A percentile compares a stretch with the other conserved stretches of the same genome.
These are phyloP conservation scores for Chorisops tibialis DNA, from an alignment of 2,888 invertebrate genomes.

Conservation along the genomic window DNA sequence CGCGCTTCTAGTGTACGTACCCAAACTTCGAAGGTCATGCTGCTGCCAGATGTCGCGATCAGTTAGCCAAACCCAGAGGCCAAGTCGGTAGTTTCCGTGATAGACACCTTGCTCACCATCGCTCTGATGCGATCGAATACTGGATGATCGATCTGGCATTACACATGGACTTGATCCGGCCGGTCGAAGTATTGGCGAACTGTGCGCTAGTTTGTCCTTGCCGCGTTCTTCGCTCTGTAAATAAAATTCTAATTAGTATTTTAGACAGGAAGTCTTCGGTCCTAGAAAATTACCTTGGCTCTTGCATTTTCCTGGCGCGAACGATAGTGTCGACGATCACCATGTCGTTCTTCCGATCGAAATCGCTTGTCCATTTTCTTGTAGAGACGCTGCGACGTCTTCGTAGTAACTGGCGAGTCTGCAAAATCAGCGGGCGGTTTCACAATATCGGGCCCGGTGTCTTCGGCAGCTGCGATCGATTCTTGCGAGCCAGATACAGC, in stretches of 20 bases:
- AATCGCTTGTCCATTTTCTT: slow-evolving; percentile 76
- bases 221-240: slow-evolving; percentile 66
- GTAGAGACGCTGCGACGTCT: slow-evolving; percentile 58
- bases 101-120: slow-evolving; percentile 62
- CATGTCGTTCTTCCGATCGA: slow-evolving; percentile 71
- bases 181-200: slow-evolving; percentile 65
- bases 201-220: slow-evolving; percentile 67
- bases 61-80: slow-evolving; percentile 73
- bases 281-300: slow-evolving; percentile 62
- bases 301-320: slow-evolving; percentile 67
- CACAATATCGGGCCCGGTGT: slow-evolving; percentile 64
- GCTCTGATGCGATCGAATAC: slow-evolving; percentile 30
- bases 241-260: neutral
- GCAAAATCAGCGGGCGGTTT: slow-evolving; percentile 87
- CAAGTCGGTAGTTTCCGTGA: slow-evolving; percentile 68
- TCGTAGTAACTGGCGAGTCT: slow-evolving; percentile 70
- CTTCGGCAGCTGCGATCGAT: slow-evolving; percentile 50
- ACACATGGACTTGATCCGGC: slow-evolving; percentile 68
- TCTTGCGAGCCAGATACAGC: slow-evolving; percentile 51
- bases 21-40: slow-evolving; percentile 21
- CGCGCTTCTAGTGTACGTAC: neutral
- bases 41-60: slow-evolving; percentile 69
- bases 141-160: slow-evolving; percentile 50
- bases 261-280: neutral
- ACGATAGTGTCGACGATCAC: slow-evolving; percentile 62